Base-by-base conservation (phyloP, 2,888 invertebrate genomes). In the Tillus elongatus region DNA sequence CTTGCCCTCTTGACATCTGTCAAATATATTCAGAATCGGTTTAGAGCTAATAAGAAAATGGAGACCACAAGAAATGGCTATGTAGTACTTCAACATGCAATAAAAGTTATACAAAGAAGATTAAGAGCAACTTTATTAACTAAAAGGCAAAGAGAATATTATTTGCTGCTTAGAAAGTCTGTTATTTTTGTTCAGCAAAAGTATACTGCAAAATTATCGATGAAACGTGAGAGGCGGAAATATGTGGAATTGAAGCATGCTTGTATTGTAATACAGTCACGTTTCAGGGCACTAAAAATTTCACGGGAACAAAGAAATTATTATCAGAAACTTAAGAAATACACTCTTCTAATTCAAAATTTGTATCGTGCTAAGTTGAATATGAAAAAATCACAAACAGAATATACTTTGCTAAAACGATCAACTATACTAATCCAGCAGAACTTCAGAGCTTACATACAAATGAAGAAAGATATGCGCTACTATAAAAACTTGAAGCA, bases 21-120 rank as follows among this genome's bases (percentile, higher is more conserved):
- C 13, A 54, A 70, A 9, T 43, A 47, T 2, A 54, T 78, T 31
- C 79, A 80, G 47, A 62, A 58, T 36, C 69, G 63, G 57, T 67
- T 70, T 50, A 68, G 70, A 47, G 70, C 72, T 1, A 56, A 60
- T 4, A 59, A 57, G 28, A 33, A 61, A 13, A 69, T 69, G 58
- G 61, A 57, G 33, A 50, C 49, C 31, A 56, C 64, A 11, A 66
- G 68, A 34, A 37, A 51, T 2, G 37, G 56, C 1, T 79, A 64
- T 47, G 34, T 66, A 2, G 42, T 53, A 14, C 42, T 66, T 9
- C 68, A 64, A 37, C 53, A 61, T 6, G 64, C 71, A 3, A 52
- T 59, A 1, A 47, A 67, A 2, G 51, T 55, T 4, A 56, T 81
- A 29, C 79, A 61, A 43, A 54, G 44, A 13, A 53, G 56, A 26